Evolutionary conservation across 2,797 vertebrate genomes (phyloP), one percentile per base, ranked within the genome.

Genomic region (Gadopsis bispinosus): DNA sequence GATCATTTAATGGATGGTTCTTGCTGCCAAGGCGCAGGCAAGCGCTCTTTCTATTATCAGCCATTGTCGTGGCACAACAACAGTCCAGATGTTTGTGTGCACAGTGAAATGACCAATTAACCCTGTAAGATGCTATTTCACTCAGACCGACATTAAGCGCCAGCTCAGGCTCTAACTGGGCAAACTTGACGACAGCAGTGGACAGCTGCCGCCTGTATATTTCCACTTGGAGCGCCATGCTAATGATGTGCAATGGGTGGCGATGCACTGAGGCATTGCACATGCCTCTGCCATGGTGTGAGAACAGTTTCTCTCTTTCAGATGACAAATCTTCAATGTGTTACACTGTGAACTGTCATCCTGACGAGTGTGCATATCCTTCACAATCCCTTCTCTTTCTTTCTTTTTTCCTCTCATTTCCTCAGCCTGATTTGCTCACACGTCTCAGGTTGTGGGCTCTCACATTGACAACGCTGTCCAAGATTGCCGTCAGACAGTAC

Each of bases 231-330:
- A 69, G 80, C 71, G 69, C 79, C 51, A 68, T 76, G 84, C 83
- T 91, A 91, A 92, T 89, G 91, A 91, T 83, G 83, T 76, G 81
- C 75, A 47, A 84, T 88, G 88, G 89, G 78, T 22, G 83, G 70
- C 75, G 90, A 89, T 77, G 79, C 82, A 45, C 77, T 12, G 84
- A 90, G 84, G 76, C 83, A 65, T 83, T 80, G 53, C 82, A 79
- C 88, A 87, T 80, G 83, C 73, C 73, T 84, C 77, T 51, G 74
- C 73, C 73, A 53, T 22, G 77, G 83, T 81, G 91, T 68, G 84
- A 88, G 83, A 83, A 86, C 16, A n/a, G 45, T 83, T 90, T 84
- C 88, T 87, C 76, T 78, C 90, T 85, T 88, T 83, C 65, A 62
- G 65, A 83, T 83, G 87, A 89, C 70, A 81, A 60, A 4, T 85